Conservation (phyloP, 1,140 invertebrate species). For the Trialeurodes vaporariorum region DNA sequence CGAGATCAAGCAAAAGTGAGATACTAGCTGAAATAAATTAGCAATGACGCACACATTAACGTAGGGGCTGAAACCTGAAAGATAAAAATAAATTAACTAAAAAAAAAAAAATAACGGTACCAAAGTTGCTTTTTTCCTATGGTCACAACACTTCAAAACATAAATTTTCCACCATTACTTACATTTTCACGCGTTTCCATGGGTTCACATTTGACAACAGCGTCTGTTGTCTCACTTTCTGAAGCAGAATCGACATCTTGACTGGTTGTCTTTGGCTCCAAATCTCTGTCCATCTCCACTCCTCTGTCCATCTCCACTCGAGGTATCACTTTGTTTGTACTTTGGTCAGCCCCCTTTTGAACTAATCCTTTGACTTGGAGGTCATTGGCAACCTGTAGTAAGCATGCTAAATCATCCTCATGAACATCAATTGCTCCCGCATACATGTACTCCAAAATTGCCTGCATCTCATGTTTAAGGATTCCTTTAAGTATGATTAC, state of each 20-base stretch:
- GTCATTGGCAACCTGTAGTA: slow-evolving; percentile 38
- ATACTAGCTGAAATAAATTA: too few relatives aligned
- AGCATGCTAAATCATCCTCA: slow-evolving; percentile 36
- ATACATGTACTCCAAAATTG: slow-evolving; percentile 42
- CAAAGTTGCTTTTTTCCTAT: too few relatives aligned
- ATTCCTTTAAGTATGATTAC: slow-evolving; percentile 42
- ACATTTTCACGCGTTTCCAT: not conserved
- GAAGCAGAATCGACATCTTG: not conserved
- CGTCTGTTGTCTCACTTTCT: not conserved
- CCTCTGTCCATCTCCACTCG: not conserved
- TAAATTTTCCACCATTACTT: too few relatives aligned
- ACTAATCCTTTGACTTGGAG: slow-evolving; percentile 33
- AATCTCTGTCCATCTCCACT: not conserved
- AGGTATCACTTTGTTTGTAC: not conserved
- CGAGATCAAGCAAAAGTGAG: too few relatives aligned
- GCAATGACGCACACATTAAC: too few relatives aligned
- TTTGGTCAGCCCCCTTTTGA: slow-evolving; percentile 2
- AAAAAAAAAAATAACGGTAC: too few relatives aligned
- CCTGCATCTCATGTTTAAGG: slow-evolving; percentile 36
- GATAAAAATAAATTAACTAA: too few relatives aligned
- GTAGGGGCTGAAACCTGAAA: too few relatives aligned
- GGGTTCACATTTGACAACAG: not conserved
- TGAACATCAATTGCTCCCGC: slow-evolving; percentile 40
- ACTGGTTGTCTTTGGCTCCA: not conserved
- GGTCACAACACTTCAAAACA: too few relatives aligned